A percentile compares a stretch with the other conserved stretches of the same genome.
Evolutionary conservation across 1,140 invertebrate species (phyloP).

Genomic region (Halesus radiatus): DNA sequence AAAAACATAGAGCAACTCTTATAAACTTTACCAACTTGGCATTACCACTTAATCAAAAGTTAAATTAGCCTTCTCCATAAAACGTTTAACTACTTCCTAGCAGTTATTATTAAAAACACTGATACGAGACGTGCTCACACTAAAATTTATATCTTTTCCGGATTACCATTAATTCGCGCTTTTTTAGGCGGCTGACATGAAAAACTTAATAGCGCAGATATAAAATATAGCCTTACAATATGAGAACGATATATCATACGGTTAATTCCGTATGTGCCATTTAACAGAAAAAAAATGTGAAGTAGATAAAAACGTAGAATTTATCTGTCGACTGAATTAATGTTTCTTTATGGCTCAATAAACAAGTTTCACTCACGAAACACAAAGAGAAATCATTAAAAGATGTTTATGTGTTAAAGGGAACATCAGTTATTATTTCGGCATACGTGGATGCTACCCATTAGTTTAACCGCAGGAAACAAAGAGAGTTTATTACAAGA

Average conservation of each 20-base stretch:
- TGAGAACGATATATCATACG: constrained; percentile 7
- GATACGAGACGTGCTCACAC: neutral
- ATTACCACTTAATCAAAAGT: no score
- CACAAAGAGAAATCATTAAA: constrained; percentile 12
- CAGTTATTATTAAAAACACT: no score
- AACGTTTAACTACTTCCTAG: no score
- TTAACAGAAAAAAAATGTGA: constrained; percentile 30
- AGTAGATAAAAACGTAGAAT: constrained; percentile 6
- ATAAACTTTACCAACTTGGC: no score
- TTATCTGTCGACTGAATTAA: neutral
- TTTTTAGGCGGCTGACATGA: constrained; percentile 19
- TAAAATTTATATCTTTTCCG: neutral
- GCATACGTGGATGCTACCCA: no score
- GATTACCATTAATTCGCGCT: constrained; percentile 19
- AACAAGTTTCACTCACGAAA: constrained; percentile 9
- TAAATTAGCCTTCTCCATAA: no score
- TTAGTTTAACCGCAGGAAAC: no score
- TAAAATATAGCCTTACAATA: constrained; percentile 26
- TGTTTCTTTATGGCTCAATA: neutral
- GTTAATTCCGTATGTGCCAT: constrained; percentile 24
- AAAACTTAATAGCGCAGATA: constrained; percentile 39
- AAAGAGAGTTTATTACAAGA: neutral
- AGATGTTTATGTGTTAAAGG: neutral
- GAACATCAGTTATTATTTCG: no score
- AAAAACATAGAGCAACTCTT: no score